A percentile compares a stretch with the other conserved stretches of the same genome.
These are phyloP conservation scores for Thamnophis sirtalis DNA, from an alignment of 2,113 vertebrate species.

Conservation along the genomic window DNA sequence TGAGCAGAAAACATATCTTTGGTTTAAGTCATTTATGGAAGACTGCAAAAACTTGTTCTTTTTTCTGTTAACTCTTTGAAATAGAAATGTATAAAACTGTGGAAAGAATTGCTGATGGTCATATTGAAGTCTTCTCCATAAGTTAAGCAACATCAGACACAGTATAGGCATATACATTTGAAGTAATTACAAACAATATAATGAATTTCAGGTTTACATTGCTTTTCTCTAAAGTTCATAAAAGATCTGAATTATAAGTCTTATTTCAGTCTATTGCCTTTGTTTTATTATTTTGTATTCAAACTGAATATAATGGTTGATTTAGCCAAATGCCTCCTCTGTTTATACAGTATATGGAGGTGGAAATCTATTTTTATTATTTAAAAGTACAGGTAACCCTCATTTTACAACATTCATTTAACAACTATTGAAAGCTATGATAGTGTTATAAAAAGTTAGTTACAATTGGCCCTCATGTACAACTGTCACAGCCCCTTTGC, in stretches of 20 bases:
- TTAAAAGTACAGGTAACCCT: background rate
- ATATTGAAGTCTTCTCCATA: conserved; percentile 9
- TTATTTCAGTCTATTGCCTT: background rate
- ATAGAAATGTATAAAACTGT: background rate
- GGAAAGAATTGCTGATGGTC: background rate
- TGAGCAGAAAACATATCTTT: background rate
- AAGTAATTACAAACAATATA: conserved; percentile 2
- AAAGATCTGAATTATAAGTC: conserved; percentile 13
- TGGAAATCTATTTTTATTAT: background rate
- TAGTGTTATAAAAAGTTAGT: background rate
- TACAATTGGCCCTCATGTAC: no score
- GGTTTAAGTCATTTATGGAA: background rate
- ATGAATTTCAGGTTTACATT: background rate
- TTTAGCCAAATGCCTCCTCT: background rate
- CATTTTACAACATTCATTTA: background rate
- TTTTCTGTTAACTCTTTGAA: background rate
- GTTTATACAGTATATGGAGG: background rate
- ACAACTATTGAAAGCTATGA: background rate
- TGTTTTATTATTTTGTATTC: background rate
- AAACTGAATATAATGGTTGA: background rate
- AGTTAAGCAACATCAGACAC: conserved; percentile 8
- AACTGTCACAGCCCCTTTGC: background rate
- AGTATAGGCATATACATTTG: background rate
- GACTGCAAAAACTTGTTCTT: background rate
- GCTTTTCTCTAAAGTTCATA: background rate